Evolutionary conservation across 2,113 vertebrate genomes (phyloP).

Genomic region (Lophius piscatorius): DNA sequence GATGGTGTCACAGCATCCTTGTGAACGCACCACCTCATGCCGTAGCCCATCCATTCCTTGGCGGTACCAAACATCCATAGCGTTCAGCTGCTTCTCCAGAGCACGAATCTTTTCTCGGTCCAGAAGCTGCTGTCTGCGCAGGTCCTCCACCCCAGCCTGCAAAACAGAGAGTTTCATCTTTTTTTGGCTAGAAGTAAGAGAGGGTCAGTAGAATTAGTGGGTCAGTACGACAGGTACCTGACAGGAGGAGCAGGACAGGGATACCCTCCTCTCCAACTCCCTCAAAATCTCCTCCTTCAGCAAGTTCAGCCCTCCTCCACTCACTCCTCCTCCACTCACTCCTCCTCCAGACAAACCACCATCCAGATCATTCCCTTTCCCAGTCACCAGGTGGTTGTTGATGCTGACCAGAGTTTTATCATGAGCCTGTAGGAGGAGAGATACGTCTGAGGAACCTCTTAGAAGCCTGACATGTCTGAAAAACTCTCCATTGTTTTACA

Average conservation of each 20-base stretch:
- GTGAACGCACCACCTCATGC: conserved; percentile 61
- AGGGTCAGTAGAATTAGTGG: too few species aligned
- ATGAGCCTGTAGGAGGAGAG: conserved; percentile 67
- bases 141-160: conserved; percentile 80
- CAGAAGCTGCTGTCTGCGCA: conserved; percentile 83
- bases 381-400: conserved; percentile 83
- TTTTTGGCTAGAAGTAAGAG: too few species aligned
- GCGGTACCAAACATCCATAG: conserved; percentile 78
- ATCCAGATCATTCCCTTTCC: conserved; percentile 64
- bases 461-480: too few species aligned
- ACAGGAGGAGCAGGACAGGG: conserved; percentile 86
- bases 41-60: conserved; percentile 77
- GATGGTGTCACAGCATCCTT: conserved; percentile 75
- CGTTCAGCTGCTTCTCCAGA: conserved; percentile 86
- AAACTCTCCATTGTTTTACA: too few species aligned
- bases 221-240: too few species aligned
- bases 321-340: conserved; percentile 43
- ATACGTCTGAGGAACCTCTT: background rate
- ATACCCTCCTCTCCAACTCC: conserved; percentile 85
- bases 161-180: background rate
- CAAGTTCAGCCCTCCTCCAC: conserved; percentile 28
- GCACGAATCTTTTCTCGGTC: conserved; percentile 84
- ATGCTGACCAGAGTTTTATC: conserved; percentile 85
- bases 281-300: conserved; percentile 79
- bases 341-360: conserved; percentile 43